Base-by-base conservation (phyloP, 2,113 vertebrate species). In the Loxodonta africana region DNA sequence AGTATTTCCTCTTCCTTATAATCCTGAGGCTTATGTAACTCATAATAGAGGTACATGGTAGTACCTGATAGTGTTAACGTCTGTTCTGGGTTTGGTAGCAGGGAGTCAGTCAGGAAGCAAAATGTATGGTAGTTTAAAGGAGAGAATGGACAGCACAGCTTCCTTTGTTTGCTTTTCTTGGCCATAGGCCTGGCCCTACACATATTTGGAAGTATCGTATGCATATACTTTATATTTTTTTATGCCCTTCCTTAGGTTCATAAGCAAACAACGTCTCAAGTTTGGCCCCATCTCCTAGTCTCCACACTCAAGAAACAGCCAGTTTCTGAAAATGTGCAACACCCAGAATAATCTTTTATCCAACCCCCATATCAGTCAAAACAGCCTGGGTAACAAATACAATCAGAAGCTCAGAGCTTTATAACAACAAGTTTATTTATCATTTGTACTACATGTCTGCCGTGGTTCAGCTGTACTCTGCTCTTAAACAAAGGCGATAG, bases 401-500 rank as follows among this genome's bases (percentile, higher is more conserved):
- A 9, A 5, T 8, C 44, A 74, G 62, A 51, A 84, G 21, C 1
- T 78, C 4, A 20, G 41, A 46, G n/a, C 2, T 77, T 48, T 51
- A n/a, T 0, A 57, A n/a, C 8, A 17, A 2, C 8, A 21, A 25
- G 5, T 62, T 23, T 26, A 48, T 84, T 90, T 83, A 28, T 8
- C 48, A 1, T 67, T 65, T 33, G 15, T 0, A 21, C 2, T 44
- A 1, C 11, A 1, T 44, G 1, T 57, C 3, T 4, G 0, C 21
- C 78, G 21, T 5, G 8, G 53, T 1, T 51, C 23, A 89, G 6
- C 53, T 63, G 3, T n/a, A 9, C 26, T 88, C 28, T 76, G 28
- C 7, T 44, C 30, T 20, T 8, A 9, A 7, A 65, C 26, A 20
- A 8, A 21, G 3, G n/a, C 69, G 77, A 65, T 15, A 17, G 6